Percentiles rank a stretch among this genome's conserved stretches.
phyloP scores from a whole-genome alignment of 2,113 vertebrate genomes.

The Ahaetulla prasina region DNA sequence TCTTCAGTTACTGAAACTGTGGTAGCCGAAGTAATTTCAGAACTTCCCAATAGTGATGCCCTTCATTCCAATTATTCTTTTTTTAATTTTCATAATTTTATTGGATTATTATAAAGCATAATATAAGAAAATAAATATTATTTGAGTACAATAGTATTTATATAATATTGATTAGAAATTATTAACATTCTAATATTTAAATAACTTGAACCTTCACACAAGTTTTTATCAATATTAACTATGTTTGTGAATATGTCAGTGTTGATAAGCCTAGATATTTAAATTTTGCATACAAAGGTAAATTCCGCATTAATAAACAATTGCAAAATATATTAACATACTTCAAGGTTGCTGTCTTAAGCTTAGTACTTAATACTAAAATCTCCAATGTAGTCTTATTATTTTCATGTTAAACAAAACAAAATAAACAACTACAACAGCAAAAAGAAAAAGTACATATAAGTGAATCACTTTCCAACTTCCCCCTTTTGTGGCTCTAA shows the following conservation, averaged over 20 bases:
- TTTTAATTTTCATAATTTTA: background rate
- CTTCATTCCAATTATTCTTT: background rate
- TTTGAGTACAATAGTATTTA: background rate
- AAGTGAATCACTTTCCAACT: background rate
- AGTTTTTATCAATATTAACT: background rate
- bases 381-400: background rate
- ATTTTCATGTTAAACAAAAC: background rate
- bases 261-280: background rate
- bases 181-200: background rate
- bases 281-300: background rate
- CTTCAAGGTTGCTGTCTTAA: background rate
- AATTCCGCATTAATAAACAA: background rate
- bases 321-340: background rate
- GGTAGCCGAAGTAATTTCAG: background rate
- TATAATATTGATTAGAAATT: background rate
- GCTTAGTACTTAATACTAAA: background rate
- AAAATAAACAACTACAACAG: background rate
- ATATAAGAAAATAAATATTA: background rate
- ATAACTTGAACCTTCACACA: background rate
- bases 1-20: background rate
- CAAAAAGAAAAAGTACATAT: background rate
- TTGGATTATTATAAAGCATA: background rate
- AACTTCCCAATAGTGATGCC: background rate
- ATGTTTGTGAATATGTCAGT: background rate
- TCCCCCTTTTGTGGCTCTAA: background rate